phyloP scores from a whole-genome alignment of 92 coral and sea anemone genomes.

The Zoanthus gigantus region DNA sequence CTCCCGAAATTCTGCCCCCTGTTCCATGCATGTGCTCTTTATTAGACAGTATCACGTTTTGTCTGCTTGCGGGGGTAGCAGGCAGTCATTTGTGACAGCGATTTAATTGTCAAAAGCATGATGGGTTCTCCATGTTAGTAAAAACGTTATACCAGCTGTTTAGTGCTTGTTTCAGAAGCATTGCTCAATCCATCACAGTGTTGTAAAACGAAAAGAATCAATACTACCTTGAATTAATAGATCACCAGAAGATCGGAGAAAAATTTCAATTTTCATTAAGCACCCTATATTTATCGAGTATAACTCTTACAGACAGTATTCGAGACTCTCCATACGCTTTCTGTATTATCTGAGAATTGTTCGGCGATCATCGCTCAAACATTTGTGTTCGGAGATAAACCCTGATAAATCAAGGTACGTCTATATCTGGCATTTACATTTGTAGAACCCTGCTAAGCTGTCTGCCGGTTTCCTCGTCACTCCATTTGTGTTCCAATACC shows the following conservation, averaged over 20 bases:
- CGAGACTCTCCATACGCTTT: conserved; percentile 36
- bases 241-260: not conserved
- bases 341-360: conserved; percentile 45
- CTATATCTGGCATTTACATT: not conserved
- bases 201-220: too few species aligned
- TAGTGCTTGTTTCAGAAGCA: not conserved
- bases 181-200: not conserved
- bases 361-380: conserved; percentile 11
- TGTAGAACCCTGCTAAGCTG: not conserved
- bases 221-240: too few species aligned
- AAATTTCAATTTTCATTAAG: too few species aligned
- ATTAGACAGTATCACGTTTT: conserved; percentile 20
- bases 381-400: conserved; percentile 12
- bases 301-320: conserved; percentile 18
- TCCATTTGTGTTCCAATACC: not conserved
- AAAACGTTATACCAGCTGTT: not conserved
- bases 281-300: conserved; percentile 9
- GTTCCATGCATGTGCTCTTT: not conserved
- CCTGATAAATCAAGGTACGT: not conserved
- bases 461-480: not conserved
- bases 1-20: too few species aligned
- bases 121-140: conserved; percentile 33
- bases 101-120: conserved; percentile 30
- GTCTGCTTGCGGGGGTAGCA: conserved; percentile 15
- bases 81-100: conserved; percentile 19